Percentiles rank a stretch among this genome's conserved stretches.
Conservation (phyloP, 35 echinoderm and acorn worm species). For the Ophiothrix spiculata region DNA sequence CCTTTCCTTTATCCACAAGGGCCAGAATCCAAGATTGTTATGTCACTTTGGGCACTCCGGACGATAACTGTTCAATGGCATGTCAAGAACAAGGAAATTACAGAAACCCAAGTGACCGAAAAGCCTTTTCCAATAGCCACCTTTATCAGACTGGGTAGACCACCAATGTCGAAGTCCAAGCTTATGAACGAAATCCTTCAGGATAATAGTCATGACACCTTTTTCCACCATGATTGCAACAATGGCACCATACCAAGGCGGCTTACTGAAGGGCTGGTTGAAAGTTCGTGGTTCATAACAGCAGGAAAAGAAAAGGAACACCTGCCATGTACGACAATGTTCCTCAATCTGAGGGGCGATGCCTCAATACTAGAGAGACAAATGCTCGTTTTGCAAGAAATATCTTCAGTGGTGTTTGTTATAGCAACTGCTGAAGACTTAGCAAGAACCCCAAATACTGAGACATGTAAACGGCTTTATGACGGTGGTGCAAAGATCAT, state of each 20-base stretch:
- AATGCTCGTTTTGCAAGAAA: conserved; percentile 29
- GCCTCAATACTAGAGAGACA: conserved; percentile 17
- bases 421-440: conserved; percentile 17
- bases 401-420: conserved; percentile 14
- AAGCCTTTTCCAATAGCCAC: conserved; percentile 12
- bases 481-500: conserved; percentile 1
- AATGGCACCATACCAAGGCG: conserved; percentile 9
- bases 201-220: conserved; percentile 24
- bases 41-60: conserved; percentile 21
- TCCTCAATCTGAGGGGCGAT: conserved; percentile 27
- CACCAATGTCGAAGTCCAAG: conserved; percentile 9
- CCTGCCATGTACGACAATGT: background rate
- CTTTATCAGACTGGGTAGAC: conserved; percentile 23
- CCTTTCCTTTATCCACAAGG: conserved; percentile 20
- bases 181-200: conserved; percentile 18
- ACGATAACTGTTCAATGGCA: conserved; percentile 24
- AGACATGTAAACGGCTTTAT: background rate
- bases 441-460: conserved; percentile 7
- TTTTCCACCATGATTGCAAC: conserved; percentile 26
- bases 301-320: conserved; percentile 21
- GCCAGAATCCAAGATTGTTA: background rate
- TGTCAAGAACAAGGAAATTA: background rate
- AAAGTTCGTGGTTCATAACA: conserved; percentile 29
- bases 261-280: no score
- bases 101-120: conserved; percentile 18